Conservation (phyloP, 1,140 invertebrate genomes). For the Formica exsecta region DNA sequence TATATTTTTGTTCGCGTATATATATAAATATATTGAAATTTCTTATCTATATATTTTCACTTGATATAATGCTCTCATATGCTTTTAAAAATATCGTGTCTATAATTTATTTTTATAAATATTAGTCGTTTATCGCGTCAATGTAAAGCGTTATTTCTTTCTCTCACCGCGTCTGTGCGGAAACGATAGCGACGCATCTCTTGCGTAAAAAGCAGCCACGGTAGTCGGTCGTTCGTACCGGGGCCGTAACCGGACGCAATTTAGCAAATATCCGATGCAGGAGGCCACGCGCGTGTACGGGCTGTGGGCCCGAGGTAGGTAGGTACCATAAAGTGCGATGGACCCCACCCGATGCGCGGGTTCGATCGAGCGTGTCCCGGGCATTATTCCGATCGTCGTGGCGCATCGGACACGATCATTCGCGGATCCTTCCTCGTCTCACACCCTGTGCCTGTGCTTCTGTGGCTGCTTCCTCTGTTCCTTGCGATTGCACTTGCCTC, state of each 20-base stretch:
- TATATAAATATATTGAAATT: too few relatives aligned
- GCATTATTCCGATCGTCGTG: slow-evolving; percentile 75
- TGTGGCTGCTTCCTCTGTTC: neutral
- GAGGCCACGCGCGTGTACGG: slow-evolving; percentile 48
- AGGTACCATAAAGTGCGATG: slow-evolving; percentile 68
- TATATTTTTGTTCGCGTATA: neutral
- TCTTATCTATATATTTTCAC: too few relatives aligned
- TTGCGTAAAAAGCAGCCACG: slow-evolving; percentile 29
- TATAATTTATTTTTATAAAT: neutral
- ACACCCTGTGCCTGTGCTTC: too few relatives aligned
- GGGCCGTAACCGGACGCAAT: slow-evolving; percentile 70
- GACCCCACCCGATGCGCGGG: slow-evolving; percentile 70
- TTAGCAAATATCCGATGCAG: slow-evolving; percentile 67
- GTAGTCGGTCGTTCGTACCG: slow-evolving; percentile 44
- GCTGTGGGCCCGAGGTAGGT: slow-evolving; percentile 24
- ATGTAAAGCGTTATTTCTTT: slow-evolving; percentile 3
- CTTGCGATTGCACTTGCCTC: slow-evolving; percentile 25
- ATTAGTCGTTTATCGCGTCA: neutral
- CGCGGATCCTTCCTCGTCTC: slow-evolving; percentile 1
- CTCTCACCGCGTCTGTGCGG: neutral
- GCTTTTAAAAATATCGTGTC: neutral
- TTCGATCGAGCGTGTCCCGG: slow-evolving; percentile 75
- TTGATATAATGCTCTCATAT: neutral
- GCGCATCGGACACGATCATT: slow-evolving; percentile 65
- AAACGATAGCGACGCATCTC: slow-evolving; percentile 45